Conservation (phyloP, 2,113 vertebrate genomes). For the Bettongia penicillata region DNA sequence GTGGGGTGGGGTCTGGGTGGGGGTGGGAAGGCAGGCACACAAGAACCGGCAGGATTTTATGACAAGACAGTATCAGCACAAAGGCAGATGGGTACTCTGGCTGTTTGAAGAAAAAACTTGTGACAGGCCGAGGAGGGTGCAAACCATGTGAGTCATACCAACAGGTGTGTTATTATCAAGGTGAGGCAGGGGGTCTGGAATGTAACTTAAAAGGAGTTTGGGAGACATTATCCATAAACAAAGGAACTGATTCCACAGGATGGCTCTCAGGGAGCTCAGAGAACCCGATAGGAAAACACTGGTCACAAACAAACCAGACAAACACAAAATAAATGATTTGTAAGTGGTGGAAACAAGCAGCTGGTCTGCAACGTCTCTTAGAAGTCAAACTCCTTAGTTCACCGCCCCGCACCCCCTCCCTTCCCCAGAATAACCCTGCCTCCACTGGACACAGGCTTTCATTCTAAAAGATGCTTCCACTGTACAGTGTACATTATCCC, state of each 20-base stretch:
- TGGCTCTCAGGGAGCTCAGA: constrained; percentile 14
- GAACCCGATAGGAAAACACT: neutral
- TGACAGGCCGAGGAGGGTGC: accelerated
- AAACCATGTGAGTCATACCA: neutral
- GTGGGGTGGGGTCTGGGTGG: neutral
- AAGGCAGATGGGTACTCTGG: constrained; percentile 33
- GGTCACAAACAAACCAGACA: neutral
- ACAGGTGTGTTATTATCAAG: constrained; percentile 60
- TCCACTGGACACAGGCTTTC: neutral
- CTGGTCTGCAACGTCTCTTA: neutral
- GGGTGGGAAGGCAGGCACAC: accelerated
- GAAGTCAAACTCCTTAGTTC: neutral
- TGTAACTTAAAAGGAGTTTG: constrained; percentile 30
- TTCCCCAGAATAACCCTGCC: neutral
- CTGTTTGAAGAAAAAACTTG: constrained; percentile 36
- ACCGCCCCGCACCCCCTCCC: neutral
- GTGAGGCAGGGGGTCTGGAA: constrained; percentile 61
- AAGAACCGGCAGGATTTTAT: neutral
- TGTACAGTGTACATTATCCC: neutral
- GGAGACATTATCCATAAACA: constrained; percentile 54
- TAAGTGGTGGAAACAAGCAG: neutral
- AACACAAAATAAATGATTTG: neutral
- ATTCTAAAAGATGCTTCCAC: too few relatives aligned
- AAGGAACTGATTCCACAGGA: constrained; percentile 45
- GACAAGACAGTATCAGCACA: neutral